Evolutionary conservation across 53 echinoderm and acorn worm genomes (phyloP).

Genomic region (Zoroaster sp.): DNA sequence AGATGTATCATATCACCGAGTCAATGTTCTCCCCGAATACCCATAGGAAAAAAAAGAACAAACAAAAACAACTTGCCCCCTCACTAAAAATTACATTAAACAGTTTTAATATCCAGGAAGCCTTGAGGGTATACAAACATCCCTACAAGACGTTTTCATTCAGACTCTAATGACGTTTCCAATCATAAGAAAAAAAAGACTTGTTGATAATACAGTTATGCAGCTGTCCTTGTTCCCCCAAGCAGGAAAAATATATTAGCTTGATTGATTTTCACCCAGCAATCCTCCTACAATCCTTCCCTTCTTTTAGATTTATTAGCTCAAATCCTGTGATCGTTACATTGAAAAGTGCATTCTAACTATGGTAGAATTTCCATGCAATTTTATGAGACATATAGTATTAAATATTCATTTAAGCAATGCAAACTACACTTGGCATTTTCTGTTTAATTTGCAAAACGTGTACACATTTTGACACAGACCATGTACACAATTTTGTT

Average conservation of each 20-base stretch:
- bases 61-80: not conserved
- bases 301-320: not conserved
- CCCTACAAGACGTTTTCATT: not conserved
- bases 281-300: too few relatives aligned
- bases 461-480: too few relatives aligned
- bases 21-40: not conserved
- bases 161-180: not conserved
- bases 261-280: constrained; percentile 25
- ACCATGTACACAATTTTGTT: too few relatives aligned
- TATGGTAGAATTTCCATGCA: too few relatives aligned
- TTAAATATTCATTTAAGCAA: too few relatives aligned
- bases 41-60: not conserved
- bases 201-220: not conserved
- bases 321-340: not conserved
- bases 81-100: not conserved
- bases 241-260: constrained; percentile 26
- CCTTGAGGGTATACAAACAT: not conserved
- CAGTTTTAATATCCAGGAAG: not conserved
- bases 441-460: too few relatives aligned
- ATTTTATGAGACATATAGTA: too few relatives aligned
- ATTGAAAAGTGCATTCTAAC: too few relatives aligned
- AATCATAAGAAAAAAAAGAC: not conserved
- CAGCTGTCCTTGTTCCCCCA: constrained; percentile 20
- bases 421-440: too few relatives aligned
- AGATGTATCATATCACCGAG: too few relatives aligned